Percentiles rank a stretch among this genome's conserved stretches.
phyloP scores from a whole-genome alignment of 2,113 vertebrate genomes.

The Actinemys pallida region DNA sequence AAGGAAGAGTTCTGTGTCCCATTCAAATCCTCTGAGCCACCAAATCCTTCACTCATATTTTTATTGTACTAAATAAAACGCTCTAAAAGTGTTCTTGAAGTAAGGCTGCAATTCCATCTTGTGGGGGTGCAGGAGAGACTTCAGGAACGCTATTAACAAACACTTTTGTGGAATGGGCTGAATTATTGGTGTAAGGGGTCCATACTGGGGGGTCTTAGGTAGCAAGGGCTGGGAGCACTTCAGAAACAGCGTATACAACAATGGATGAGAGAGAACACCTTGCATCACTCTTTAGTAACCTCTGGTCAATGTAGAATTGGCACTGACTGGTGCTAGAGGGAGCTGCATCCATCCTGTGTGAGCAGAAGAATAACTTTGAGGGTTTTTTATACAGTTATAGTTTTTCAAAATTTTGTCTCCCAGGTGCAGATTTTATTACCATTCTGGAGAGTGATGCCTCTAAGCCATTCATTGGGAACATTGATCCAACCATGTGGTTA shows the following conservation, averaged over 20 bases:
- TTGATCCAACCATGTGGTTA: conserved; percentile 80
- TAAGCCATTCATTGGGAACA: conserved; percentile 81
- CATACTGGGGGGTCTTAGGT: not conserved
- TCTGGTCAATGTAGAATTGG: not conserved
- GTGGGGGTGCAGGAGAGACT: not conserved
- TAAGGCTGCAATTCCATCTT: not conserved
- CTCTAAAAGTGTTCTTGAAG: not conserved
- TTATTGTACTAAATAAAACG: not conserved
- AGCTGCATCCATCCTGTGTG: not conserved
- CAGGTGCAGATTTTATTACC: conserved; percentile 82
- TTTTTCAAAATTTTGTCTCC: not conserved
- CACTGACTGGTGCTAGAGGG: not conserved
- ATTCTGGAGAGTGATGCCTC: conserved; percentile 83
- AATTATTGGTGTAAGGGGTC: not conserved
- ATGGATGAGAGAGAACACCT: not conserved
- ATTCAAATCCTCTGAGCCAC: not conserved
- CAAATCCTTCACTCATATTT: not conserved
- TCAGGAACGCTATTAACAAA: not conserved
- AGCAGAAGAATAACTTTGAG: not conserved
- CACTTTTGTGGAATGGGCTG: not conserved
- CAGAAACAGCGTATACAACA: not conserved
- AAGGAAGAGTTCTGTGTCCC: not conserved
- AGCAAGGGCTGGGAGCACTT: not conserved
- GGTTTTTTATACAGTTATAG: not conserved
- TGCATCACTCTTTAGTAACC: not conserved